Base-by-base conservation (phyloP, 2,113 vertebrate species). In the Marmota monax region DNA sequence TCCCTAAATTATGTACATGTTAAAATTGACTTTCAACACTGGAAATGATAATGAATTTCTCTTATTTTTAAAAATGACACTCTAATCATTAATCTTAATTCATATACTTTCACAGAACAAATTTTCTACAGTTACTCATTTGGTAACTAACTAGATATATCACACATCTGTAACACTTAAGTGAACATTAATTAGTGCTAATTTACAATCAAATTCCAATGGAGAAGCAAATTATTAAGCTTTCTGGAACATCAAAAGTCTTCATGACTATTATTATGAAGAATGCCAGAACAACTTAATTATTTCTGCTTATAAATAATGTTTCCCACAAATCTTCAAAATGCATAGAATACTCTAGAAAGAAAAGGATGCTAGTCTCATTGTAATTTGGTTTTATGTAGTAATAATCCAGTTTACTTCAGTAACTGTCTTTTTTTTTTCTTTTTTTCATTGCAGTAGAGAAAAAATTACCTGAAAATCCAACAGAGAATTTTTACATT, bases 121-220 rank as follows among this genome's bases (percentile, higher is more conserved):
- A 88, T 98, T 94, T 98, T 97, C 88, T 92, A 97, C 63, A 76
- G 92, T 94, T 98, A 97, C 25, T 65, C 73, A 74, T 95, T 96
- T 94, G 29, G 74, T 96, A 96, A 97, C 93, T 94, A 93, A 92
- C 93, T 98, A 96, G 92, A 95, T 93, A 94, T 82, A 97, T 95
- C 85, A 88, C 79, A 96, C 73, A 98, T 96, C 94, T 97, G 91
- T 92, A 98, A 91, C 87, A 96, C 61, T 93, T 98, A 98, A 97
- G 80, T 34, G 0, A 92, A 97, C 94, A 96, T 98, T 98, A 98
- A 98, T 98, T 97, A 98, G 95, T 90, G 96, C 95, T 98, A 98
- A 98, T 98, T 98, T 97, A 97, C 88, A 98, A 97, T 92, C 76
- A 95, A 97, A 98, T 96, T 98, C 87, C 73, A 97, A 76, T 42